Evolutionary conservation across 1,140 invertebrate species (phyloP).

Genomic region (Protaetia brevitarsis): DNA sequence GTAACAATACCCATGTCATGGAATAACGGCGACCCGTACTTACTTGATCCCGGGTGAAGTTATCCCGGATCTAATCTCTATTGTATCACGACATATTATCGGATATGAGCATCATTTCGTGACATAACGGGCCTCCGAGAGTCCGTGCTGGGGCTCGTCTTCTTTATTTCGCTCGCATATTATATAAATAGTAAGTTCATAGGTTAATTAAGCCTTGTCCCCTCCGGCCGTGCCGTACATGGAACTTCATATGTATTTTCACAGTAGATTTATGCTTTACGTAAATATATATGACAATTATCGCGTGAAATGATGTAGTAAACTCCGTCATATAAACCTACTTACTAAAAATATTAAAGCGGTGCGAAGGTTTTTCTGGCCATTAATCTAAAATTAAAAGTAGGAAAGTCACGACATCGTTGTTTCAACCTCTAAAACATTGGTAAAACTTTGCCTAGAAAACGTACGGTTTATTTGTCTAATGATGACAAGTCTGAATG

Average conservation of each 20-base stretch:
- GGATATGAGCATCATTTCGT: constrained; percentile 18
- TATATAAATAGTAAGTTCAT: constrained; percentile 10
- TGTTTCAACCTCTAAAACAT: no score
- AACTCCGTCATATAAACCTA: no score
- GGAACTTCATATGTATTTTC: neutral
- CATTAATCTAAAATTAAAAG: no score
- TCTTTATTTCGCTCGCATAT: constrained; percentile 9
- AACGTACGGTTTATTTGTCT: no score
- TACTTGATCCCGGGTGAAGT: neutral
- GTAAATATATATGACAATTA: constrained; percentile 2
- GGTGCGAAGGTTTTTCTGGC: no score
- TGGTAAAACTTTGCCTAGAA: no score
- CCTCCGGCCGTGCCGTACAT: neutral
- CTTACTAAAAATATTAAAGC: no score
- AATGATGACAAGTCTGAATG: no score
- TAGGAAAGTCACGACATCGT: no score
- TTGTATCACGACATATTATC: constrained; percentile 22
- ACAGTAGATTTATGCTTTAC: neutral
- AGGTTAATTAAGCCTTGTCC: constrained; percentile 11
- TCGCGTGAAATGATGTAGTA: no score
- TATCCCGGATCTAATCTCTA: constrained; percentile 19
- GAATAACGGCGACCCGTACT: neutral
- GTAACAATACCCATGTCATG: neutral
- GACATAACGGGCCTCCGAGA: constrained; percentile 12
- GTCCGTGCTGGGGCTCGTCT: neutral